phyloP scores from a whole-genome alignment of 2,113 vertebrate species.

The Chlamydotis undulata region DNA sequence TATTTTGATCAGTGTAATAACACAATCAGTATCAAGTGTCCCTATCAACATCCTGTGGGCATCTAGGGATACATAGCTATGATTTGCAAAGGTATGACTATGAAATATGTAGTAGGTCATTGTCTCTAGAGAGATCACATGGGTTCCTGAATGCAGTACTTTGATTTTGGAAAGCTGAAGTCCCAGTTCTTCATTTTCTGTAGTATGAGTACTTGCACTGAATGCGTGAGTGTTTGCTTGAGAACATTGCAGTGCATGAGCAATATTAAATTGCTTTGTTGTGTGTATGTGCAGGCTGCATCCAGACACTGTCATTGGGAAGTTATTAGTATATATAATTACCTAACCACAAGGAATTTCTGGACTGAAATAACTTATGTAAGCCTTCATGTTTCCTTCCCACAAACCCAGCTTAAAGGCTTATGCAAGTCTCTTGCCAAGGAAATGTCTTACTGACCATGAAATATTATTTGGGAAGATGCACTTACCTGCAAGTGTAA shows the following conservation, averaged over 20 bases:
- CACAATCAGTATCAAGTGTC: neutral
- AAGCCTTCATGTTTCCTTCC: neutral
- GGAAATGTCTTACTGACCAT: neutral
- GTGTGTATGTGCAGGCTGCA: neutral
- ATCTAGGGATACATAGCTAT: neutral
- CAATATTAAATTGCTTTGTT: neutral
- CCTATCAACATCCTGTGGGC: neutral
- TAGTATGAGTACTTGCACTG: neutral
- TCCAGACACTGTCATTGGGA: neutral
- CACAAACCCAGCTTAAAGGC: neutral
- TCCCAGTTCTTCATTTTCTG: neutral
- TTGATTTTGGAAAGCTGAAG: neutral
- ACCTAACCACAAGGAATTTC: slow-evolving; percentile 23
- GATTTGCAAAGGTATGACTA: neutral
- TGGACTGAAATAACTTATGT: neutral
- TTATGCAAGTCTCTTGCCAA: neutral
- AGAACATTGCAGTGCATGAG: neutral
- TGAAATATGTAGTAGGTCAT: neutral
- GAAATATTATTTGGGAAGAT: neutral
- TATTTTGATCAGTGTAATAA: neutral
- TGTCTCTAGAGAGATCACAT: neutral
- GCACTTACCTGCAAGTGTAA: neutral
- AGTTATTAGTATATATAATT: slow-evolving; percentile 28
- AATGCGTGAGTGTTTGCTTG: neutral
- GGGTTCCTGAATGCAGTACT: neutral